Evolutionary conservation across 2,797 vertebrate species (phyloP).

Genomic region (Leptatherina wallacei): DNA sequence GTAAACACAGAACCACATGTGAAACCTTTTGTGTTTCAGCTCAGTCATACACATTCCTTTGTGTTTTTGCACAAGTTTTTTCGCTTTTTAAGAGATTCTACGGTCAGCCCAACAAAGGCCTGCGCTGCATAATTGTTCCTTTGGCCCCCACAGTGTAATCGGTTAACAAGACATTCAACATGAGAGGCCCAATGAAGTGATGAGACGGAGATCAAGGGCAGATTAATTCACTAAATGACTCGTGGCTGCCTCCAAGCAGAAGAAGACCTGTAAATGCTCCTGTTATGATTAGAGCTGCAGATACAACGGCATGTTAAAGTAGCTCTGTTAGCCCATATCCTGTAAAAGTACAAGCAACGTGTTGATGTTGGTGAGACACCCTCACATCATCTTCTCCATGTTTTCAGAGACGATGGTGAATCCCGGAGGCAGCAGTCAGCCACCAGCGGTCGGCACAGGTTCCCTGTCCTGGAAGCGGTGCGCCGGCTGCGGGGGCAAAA

Average conservation of each 20-base stretch:
- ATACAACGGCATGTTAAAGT: slow-evolving; percentile 17
- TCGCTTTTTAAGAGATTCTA: slow-evolving; percentile 62
- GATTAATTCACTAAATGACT: slow-evolving; percentile 89
- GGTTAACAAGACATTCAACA: slow-evolving; percentile 78
- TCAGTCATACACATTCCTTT: slow-evolving; percentile 23
- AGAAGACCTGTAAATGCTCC: slow-evolving; percentile 19
- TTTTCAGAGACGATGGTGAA: slow-evolving; percentile 92
- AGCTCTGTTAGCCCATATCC: not conserved
- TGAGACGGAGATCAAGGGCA: slow-evolving; percentile 89
- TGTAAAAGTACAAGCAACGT: slow-evolving; percentile 5
- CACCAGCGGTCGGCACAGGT: slow-evolving; percentile 91
- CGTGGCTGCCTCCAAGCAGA: slow-evolving; percentile 55
- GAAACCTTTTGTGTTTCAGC: slow-evolving; percentile 7
- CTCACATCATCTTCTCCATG: not conserved
- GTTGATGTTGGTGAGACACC: slow-evolving; percentile 3
- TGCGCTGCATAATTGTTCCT: slow-evolving; percentile 72
- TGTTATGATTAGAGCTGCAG: slow-evolving; percentile 33
- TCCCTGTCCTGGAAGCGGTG: slow-evolving; percentile 97
- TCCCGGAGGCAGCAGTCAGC: slow-evolving; percentile 94
- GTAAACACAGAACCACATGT: slow-evolving; percentile 39
- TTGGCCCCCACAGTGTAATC: slow-evolving; percentile 69
- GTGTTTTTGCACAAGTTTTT: slow-evolving; percentile 55
- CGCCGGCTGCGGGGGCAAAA: slow-evolving; percentile 97
- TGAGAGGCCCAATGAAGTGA: slow-evolving; percentile 82
- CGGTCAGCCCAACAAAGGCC: slow-evolving; percentile 68